Conservation (phyloP, 1,140 invertebrate species). For the Pollicipes pollicipes region DNA sequence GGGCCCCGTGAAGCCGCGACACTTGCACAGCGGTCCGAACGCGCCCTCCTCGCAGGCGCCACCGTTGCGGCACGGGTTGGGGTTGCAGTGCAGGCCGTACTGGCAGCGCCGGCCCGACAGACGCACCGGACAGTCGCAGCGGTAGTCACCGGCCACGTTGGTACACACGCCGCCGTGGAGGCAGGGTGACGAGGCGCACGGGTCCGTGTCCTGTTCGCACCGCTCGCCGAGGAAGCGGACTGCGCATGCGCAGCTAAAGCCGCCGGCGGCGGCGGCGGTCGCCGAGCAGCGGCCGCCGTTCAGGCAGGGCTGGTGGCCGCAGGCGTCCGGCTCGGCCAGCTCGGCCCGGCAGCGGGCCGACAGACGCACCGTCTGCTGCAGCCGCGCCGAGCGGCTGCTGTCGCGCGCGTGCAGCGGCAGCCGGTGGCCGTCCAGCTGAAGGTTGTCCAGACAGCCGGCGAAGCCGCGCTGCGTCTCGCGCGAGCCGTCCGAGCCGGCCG, state of each 20-base stretch:
- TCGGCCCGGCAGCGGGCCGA: constrained; percentile 54
- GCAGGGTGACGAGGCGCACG: constrained; percentile 75
- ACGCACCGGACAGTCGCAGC: constrained; percentile 27
- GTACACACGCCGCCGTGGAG: constrained; percentile 41
- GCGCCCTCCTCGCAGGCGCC: constrained; percentile 33
- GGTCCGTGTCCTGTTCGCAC: constrained; percentile 75
- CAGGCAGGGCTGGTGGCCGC: constrained; percentile 71
- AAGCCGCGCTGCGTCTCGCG: constrained; percentile 41
- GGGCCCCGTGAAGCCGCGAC: constrained; percentile 24
- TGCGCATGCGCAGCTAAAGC: constrained; percentile 55
- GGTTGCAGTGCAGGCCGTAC: constrained; percentile 29
- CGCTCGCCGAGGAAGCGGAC: constrained; percentile 52
- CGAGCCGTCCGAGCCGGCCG: constrained; percentile 6
- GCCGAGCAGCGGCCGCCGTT: too few relatives aligned
- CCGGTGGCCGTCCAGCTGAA: constrained; percentile 52
- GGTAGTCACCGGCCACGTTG: constrained; percentile 17
- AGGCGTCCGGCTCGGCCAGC: constrained; percentile 48
- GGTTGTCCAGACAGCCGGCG: constrained; percentile 76
- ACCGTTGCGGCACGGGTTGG: too few relatives aligned
- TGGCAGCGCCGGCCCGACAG: constrained; percentile 31
- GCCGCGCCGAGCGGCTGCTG: constrained; percentile 25
- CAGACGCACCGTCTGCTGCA: constrained; percentile 48
- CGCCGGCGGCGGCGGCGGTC: constrained; percentile 5
- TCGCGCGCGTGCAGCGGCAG: constrained; percentile 58
- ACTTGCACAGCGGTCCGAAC: constrained; percentile 25